Conservation (phyloP, 2,113 vertebrate genomes). For the Diphyllodes magnificus region DNA sequence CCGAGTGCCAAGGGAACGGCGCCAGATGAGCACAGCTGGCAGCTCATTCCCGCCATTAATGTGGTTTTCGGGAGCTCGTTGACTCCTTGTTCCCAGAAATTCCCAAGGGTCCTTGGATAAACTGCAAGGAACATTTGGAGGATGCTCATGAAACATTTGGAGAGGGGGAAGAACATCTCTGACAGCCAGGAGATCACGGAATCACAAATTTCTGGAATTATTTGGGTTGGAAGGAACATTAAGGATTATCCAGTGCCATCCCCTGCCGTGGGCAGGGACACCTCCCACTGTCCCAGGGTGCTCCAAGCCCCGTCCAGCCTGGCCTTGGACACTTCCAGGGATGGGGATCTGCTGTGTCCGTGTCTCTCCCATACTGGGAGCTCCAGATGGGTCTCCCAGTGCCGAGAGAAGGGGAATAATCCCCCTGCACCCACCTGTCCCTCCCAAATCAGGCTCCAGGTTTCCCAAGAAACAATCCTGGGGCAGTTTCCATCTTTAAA, state of each 20-base stretch:
- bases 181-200: too few species aligned
- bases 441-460: neutral
- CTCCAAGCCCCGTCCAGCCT: rapidly evolving
- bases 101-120: neutral
- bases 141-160: too few species aligned
- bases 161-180: too few species aligned
- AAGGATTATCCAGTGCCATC: neutral
- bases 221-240: too few species aligned
- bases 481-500: neutral
- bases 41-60: neutral
- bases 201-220: too few species aligned
- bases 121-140: too few species aligned
- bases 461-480: neutral
- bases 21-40: neutral
- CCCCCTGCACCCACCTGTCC: neutral
- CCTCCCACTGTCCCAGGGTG: neutral
- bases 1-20: neutral
- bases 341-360: rapidly evolving
- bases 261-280: neutral
- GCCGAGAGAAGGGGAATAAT: neutral
- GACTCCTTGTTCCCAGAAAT: neutral
- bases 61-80: neutral
- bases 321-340: neutral
- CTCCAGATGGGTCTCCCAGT: neutral
- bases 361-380: neutral